Evolutionary conservation across 2,113 vertebrate species (phyloP).

Genomic region (Lethenteron camtschaticum): DNA sequence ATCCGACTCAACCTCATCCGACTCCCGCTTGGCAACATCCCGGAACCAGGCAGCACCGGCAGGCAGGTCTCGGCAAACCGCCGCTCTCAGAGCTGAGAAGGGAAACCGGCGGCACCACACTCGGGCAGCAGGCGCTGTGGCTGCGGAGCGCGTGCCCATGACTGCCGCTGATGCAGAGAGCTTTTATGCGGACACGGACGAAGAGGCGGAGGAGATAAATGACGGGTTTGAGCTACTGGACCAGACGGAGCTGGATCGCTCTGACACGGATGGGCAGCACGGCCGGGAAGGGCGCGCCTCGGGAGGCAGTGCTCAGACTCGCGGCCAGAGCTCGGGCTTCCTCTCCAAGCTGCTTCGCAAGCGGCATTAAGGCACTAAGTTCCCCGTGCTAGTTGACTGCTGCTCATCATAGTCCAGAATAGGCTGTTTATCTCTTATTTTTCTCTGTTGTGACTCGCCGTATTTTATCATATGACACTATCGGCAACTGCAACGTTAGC

Average conservation of each 20-base stretch:
- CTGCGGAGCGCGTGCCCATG: not conserved
- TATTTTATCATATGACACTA: no score
- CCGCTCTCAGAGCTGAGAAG: conserved; percentile 1
- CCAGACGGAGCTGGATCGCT: not conserved
- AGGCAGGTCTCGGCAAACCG: conserved; percentile 1
- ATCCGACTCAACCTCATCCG: not conserved
- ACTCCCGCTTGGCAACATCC: not conserved
- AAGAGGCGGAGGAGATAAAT: not conserved
- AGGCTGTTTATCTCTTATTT: no score
- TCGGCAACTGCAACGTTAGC: no score
- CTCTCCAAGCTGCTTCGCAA: no score
- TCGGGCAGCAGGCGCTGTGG: not conserved
- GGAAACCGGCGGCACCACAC: conserved; percentile 5
- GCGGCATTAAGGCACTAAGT: no score
- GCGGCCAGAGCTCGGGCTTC: no score
- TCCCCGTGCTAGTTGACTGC: no score
- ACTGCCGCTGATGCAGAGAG: not conserved
- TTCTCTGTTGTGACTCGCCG: no score
- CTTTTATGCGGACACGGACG: no score
- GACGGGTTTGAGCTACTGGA: conserved; percentile 2
- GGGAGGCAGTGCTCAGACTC: no score
- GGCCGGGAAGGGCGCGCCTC: no score
- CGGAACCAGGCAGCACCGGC: not conserved
- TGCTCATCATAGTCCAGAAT: no score
- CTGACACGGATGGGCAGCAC: not conserved